These are phyloP conservation scores for Siphlonurus alternatus DNA, from an alignment of 2,888 invertebrate genomes.

Conservation along the genomic window DNA sequence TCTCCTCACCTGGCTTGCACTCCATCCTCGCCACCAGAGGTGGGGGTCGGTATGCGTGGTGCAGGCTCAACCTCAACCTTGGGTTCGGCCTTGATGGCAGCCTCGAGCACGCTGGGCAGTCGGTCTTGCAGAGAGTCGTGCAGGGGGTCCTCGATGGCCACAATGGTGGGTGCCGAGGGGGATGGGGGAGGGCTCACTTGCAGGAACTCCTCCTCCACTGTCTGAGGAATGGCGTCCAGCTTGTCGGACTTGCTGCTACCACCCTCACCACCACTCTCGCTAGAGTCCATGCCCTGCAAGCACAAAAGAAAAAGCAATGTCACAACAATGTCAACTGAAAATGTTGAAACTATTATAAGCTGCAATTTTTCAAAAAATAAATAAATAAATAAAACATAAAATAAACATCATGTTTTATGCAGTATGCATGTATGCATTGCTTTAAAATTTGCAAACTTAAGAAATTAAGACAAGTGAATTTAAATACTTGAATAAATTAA, in stretches of 20 bases:
- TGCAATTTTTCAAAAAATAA: too few relatives aligned
- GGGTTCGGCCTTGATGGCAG: slow-evolving; percentile 75
- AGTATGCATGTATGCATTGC: too few relatives aligned
- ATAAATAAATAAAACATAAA: too few relatives aligned
- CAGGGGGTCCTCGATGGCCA: slow-evolving; percentile 16
- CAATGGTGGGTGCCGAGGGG: slow-evolving; percentile 1
- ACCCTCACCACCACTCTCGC: background rate
- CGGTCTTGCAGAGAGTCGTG: slow-evolving; percentile 25
- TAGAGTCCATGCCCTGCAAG: background rate
- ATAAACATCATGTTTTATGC: too few relatives aligned
- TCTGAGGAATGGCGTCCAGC: slow-evolving; percentile 2
- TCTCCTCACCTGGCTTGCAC: background rate
- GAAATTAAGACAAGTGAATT: too few relatives aligned
- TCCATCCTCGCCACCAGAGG: background rate
- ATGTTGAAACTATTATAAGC: too few relatives aligned
- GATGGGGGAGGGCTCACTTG: slow-evolving; percentile 4
- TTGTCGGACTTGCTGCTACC: background rate
- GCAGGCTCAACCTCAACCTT: slow-evolving; percentile 51
- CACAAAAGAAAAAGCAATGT: too few relatives aligned
- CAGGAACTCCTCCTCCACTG: slow-evolving; percentile 1
- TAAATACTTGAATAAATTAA: too few relatives aligned
- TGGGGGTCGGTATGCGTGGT: slow-evolving; percentile 16
- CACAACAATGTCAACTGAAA: too few relatives aligned
- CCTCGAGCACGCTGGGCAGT: slow-evolving; percentile 57
- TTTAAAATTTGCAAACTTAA: too few relatives aligned